A percentile compares a stretch with the other conserved stretches of the same genome.
Evolutionary conservation across 2,888 invertebrate species (phyloP).

Genomic region (Syrphus vitripennis): DNA sequence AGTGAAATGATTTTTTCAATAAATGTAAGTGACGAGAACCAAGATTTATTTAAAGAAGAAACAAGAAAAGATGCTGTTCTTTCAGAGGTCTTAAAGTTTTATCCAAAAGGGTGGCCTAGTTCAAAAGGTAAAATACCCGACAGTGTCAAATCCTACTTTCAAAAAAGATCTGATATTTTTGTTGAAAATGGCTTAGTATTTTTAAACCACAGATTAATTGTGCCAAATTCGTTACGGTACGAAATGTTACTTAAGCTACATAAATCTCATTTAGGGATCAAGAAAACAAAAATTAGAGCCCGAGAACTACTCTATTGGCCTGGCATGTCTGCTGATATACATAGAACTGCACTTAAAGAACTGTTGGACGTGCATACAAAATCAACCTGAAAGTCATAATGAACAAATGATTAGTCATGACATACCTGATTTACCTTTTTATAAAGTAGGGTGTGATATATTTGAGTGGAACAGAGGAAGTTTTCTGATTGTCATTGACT

Average conservation of each 20-base stretch:
- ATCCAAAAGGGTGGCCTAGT: neutral
- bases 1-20: too few relatives aligned
- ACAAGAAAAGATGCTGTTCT: constrained; percentile 16
- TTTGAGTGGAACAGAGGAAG: constrained; percentile 15
- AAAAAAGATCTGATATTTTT: too few relatives aligned
- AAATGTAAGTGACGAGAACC: constrained; percentile 9
- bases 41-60: neutral
- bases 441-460: constrained; percentile 10
- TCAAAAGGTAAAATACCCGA: too few relatives aligned
- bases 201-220: neutral
- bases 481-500: neutral
- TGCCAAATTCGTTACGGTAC: neutral
- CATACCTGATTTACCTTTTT: constrained; percentile 20
- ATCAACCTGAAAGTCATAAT: neutral
- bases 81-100: neutral
- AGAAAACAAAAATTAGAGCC: too few relatives aligned
- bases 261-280: too few relatives aligned
- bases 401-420: neutral
- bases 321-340: neutral
- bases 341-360: neutral
- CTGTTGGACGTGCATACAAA: neutral
- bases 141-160: too few relatives aligned
- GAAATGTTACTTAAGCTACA: neutral
- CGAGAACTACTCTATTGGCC: too few relatives aligned
- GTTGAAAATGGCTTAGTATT: neutral